These are phyloP conservation scores for Chelon labrosus DNA, from an alignment of 2,797 vertebrate genomes.

Conservation along the genomic window DNA sequence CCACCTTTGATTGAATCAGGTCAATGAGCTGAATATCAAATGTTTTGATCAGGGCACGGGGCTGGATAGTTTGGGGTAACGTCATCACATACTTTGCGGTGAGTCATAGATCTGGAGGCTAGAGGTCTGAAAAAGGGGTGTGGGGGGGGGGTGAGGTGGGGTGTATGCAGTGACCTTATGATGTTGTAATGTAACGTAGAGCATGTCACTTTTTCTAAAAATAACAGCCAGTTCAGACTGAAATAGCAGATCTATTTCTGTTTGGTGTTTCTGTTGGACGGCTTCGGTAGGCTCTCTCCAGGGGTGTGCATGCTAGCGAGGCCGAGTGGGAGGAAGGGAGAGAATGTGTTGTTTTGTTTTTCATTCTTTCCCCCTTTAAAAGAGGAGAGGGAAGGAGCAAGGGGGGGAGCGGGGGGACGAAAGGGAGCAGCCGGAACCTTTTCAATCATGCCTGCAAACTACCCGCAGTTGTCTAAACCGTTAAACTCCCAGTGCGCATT, in stretches of 20 bases:
- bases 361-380: constrained; percentile 68
- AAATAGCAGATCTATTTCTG: constrained; percentile 88
- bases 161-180: constrained; percentile 77
- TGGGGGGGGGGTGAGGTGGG: background rate
- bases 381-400: no score
- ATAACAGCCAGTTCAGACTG: constrained; percentile 78
- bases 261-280: constrained; percentile 84
- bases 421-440: constrained; percentile 51
- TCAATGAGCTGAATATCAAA: constrained; percentile 63
- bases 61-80: constrained; percentile 66
- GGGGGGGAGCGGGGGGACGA: background rate
- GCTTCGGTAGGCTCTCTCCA: constrained; percentile 51
- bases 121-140: constrained; percentile 42
- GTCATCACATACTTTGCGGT: constrained; percentile 80
- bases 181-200: constrained; percentile 80
- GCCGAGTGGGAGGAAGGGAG: constrained; percentile 50
- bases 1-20: constrained; percentile 68
- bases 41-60: constrained; percentile 55
- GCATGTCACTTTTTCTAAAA: constrained; percentile 84
- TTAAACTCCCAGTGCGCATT: constrained; percentile 38
- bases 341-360: constrained; percentile 80
- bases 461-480: constrained; percentile 56
- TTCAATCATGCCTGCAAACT: constrained; percentile 54
- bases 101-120: constrained; percentile 76
- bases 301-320: constrained; percentile 60